phyloP scores from a whole-genome alignment of 2,888 invertebrate species.

The Noctua comes region DNA sequence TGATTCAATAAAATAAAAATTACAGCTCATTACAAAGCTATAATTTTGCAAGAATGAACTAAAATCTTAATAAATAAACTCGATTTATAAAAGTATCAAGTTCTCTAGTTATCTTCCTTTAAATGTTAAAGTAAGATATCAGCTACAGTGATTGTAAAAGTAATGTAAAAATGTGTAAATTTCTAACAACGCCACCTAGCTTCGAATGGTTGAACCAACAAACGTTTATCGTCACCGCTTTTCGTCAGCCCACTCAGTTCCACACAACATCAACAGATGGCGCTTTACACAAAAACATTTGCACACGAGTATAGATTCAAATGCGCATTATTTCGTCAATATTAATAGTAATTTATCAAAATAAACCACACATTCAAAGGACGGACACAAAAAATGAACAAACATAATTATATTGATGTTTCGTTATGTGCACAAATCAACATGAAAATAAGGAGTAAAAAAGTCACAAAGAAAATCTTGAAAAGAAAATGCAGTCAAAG shows the following conservation, averaged over 20 bases:
- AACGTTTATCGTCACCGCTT: neutral
- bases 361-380: constrained; percentile 39
- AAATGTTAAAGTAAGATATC: neutral
- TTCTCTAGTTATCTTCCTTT: neutral
- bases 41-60: neutral
- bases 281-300: constrained; percentile 53
- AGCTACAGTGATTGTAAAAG: neutral
- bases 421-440: constrained; percentile 16
- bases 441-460: constrained; percentile 4
- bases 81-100: neutral
- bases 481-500: constrained; percentile 34
- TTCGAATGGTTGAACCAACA: constrained; percentile 37
- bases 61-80: neutral
- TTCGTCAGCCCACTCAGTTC: constrained; percentile 28
- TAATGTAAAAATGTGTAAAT: neutral
- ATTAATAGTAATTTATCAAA: constrained; percentile 25
- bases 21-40: neutral
- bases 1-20: constrained; percentile 13
- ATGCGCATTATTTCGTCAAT: constrained; percentile 32
- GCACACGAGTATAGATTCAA: neutral
- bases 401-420: constrained; percentile 13
- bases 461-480: constrained; percentile 6
- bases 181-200: constrained; percentile 64
- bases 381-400: constrained; percentile 49
- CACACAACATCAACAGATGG: constrained; percentile 62